Base-by-base conservation (phyloP, 2,888 invertebrate species). In the Brachylomia viminalis region DNA sequence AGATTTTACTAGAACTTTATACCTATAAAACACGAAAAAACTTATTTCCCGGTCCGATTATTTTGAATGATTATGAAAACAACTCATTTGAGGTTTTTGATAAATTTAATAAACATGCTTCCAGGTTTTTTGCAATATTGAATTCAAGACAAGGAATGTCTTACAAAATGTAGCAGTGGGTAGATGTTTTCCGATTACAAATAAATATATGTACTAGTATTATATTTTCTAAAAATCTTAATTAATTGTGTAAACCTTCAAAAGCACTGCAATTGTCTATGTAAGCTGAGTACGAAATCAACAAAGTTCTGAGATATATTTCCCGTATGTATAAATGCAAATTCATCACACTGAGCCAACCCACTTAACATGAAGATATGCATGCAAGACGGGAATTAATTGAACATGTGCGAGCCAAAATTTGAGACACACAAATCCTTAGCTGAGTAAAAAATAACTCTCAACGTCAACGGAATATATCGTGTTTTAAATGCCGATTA, bases 361-460 rank as follows among this genome's bases (percentile, higher is more conserved):
- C 45, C 67, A 73, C 73, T 74, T 77, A 76, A 80, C 64, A 74
- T 77, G 78, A 58, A 85, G 75, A 82, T 84, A 86, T 87, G 85
- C 82, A 82, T 79, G 71, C 75, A 86, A 86, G 81, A 68, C 72
- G 76, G 59, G 75, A 79, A 77, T 86, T 85, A 84, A 84, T 85
- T 86, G 86, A 78, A 80, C 80, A 67, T 65, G 65, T 71, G 47
- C 20, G 58, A 65, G 61, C 68, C 47, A 66, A 65, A 64, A 81
- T 83, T 73, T 71, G 47, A 65, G 27, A 74, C 17, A 27, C 8
- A 62, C 33, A 64, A 49, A 68, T 72, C 49, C 4, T 17, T 10
- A 33, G 42, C 17, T 33, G 33, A 67, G 62, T 23, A 65, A 56
- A 73, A 75, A 68, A 27, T 80, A 58, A 23, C 8, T 45, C 23